These are phyloP conservation scores for Nymphalis c-album DNA, from an alignment of 2,888 invertebrate species.

Conservation along the genomic window DNA sequence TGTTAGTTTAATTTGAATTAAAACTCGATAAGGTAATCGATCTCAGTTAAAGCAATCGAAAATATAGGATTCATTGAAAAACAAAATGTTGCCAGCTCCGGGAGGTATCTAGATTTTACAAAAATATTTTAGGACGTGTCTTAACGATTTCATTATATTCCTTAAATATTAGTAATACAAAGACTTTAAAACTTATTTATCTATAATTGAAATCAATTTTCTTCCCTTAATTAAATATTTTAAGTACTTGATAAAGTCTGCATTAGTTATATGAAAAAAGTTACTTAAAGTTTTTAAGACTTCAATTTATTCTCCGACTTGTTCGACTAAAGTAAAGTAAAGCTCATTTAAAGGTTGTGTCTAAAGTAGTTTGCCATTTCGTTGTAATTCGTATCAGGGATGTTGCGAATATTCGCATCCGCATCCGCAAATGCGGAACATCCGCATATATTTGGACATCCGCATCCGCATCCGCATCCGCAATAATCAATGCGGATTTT, in stretches of 20 bases:
- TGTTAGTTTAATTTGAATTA: conserved; percentile 55
- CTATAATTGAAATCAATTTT: not conserved
- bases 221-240: conserved; percentile 9
- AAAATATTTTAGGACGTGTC: not conserved
- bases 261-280: conserved; percentile 1
- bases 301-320: not conserved
- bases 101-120: not conserved
- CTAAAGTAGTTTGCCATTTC: conserved; percentile 59
- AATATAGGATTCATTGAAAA: conserved; percentile 41
- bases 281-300: conserved; percentile 5
- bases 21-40: conserved; percentile 62
- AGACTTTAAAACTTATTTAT: not conserved
- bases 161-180: not conserved
- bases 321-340: conserved; percentile 15
- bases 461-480: no score
- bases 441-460: no score
- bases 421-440: no score
- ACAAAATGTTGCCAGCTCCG: conserved; percentile 72
- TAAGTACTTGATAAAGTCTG: not conserved
- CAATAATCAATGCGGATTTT: no score
- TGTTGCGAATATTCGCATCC: no score
- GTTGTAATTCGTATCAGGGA: conserved; percentile 53
- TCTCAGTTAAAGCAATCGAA: conserved; percentile 60
- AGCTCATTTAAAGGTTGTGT: conserved; percentile 75
- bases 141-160: not conserved